phyloP scores from a whole-genome alignment of 2,888 invertebrate species.

The Julus scanicus region DNA sequence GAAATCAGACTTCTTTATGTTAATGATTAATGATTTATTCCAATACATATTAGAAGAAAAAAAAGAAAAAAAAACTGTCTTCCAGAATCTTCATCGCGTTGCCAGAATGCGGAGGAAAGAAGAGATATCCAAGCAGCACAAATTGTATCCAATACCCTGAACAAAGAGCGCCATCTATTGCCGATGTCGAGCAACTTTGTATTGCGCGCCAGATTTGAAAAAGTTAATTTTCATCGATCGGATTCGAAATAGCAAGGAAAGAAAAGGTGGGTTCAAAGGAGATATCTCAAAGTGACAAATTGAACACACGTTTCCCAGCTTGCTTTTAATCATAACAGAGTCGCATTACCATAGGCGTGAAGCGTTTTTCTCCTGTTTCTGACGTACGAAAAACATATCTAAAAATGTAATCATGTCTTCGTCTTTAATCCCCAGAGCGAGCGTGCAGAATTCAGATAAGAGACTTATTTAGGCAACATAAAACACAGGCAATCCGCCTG shows the following conservation, averaged over 20 bases:
- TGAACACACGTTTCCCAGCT: background rate
- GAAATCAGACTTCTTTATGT: no score
- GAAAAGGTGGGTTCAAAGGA: background rate
- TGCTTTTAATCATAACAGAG: background rate
- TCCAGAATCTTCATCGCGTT: no score
- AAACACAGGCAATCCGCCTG: conserved; percentile 1
- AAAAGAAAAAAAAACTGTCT: no score
- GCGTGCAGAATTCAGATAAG: conserved; percentile 24
- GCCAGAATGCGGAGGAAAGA: no score
- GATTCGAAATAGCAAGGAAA: background rate
- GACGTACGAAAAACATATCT: conserved; percentile 8
- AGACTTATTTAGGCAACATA: conserved; percentile 33
- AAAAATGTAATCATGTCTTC: conserved; percentile 26
- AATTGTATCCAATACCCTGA: background rate
- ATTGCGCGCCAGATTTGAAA: background rate
- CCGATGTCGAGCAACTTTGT: background rate
- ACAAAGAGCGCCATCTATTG: conserved; percentile 8
- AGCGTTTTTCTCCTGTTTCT: background rate
- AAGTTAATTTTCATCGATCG: background rate
- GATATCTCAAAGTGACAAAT: conserved; percentile 8
- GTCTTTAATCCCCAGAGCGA: conserved; percentile 6
- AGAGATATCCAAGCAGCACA: no score
- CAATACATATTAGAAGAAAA: no score
- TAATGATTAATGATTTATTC: no score
- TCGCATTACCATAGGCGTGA: background rate